phyloP scores from a whole-genome alignment of 2,888 invertebrate genomes.

The Acrobasis suavella region DNA sequence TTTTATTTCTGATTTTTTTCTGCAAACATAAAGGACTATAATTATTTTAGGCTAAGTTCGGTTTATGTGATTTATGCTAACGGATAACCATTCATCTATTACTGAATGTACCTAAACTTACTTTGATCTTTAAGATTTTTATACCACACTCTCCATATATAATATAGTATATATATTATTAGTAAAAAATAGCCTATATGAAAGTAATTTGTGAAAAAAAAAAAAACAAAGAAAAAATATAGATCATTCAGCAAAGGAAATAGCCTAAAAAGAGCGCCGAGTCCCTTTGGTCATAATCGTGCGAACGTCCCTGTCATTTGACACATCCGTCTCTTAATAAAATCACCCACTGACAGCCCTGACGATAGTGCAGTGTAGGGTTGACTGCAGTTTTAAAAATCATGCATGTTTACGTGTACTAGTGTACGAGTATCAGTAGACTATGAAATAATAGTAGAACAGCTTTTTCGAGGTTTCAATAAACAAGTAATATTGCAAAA shows the following conservation, averaged over 20 bases:
- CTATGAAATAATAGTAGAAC: background rate
- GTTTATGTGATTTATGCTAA: no score
- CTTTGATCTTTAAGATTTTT: no score
- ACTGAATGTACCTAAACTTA: no score
- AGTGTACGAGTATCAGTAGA: background rate
- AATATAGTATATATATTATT: no score
- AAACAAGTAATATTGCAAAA: no score
- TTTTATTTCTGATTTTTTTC: no score
- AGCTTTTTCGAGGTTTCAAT: no score
- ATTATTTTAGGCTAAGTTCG: no score
- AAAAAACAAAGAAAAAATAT: background rate
- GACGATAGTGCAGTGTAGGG: constrained; percentile 50
- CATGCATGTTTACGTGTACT: background rate
- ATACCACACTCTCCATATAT: no score
- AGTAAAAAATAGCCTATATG: no score
- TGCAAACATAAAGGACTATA: no score
- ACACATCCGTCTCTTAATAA: constrained; percentile 63
- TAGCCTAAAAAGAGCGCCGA: constrained; percentile 24
- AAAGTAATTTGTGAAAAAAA: background rate
- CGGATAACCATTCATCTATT: no score
- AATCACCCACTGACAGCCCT: constrained; percentile 36
- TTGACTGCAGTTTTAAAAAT: constrained; percentile 27
- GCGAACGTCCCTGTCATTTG: constrained; percentile 55
- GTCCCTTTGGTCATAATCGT: constrained; percentile 48
- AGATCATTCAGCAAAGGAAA: constrained; percentile 5